phyloP scores from a whole-genome alignment of 1,140 invertebrate species.

The Cepaea nemoralis region DNA sequence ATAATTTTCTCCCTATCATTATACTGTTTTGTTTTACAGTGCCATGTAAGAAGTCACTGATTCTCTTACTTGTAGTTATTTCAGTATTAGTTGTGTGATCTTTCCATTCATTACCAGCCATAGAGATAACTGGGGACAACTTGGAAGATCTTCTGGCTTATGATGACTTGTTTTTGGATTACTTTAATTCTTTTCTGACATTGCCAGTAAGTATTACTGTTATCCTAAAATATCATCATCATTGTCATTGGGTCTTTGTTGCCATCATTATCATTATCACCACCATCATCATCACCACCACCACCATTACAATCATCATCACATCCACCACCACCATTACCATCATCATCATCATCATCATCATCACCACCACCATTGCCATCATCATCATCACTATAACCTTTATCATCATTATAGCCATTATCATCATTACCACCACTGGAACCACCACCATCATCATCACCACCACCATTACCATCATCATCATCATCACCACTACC shows the following conservation, averaged over 20 bases:
- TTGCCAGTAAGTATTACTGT: constrained; percentile 62
- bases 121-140: constrained; percentile 70
- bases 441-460: too few species aligned
- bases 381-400: too few species aligned
- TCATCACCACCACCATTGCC: not conserved
- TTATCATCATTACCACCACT: too few species aligned
- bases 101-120: constrained; percentile 59
- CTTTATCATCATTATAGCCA: too few species aligned
- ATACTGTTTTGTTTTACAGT: too few species aligned
- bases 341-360: not conserved
- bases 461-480: too few species aligned
- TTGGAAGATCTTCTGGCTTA: constrained; percentile 71
- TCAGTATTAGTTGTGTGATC: too few species aligned
- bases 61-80: too few species aligned
- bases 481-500: not conserved
- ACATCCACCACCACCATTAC: too few species aligned
- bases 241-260: not conserved
- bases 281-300: not conserved
- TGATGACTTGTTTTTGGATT: constrained; percentile 72
- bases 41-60: too few species aligned
- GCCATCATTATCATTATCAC: not conserved
- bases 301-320: too few species aligned
- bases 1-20: too few species aligned
- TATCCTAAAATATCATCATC: not conserved
- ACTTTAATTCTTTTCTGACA: constrained; percentile 71